These are phyloP conservation scores for Cosmorhoe ocellata DNA, from an alignment of 2,888 invertebrate genomes.

Conservation along the genomic window DNA sequence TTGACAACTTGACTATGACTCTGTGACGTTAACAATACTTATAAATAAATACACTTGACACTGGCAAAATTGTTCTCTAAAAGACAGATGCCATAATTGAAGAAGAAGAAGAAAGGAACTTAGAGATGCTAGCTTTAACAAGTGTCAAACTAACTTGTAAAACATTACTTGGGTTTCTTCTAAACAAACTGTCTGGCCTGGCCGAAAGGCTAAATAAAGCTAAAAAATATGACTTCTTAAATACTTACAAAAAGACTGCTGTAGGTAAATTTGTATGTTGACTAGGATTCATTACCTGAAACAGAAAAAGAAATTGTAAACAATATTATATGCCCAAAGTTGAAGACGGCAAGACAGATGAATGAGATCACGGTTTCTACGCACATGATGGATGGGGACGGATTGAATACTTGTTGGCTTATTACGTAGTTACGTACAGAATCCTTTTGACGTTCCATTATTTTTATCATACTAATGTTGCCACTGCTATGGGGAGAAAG, in stretches of 20 bases:
- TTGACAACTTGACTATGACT: too few relatives aligned
- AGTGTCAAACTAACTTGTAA: too few relatives aligned
- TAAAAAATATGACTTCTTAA: neutral
- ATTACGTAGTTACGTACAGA: slow-evolving; percentile 68
- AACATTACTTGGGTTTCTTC: too few relatives aligned
- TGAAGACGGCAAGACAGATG: slow-evolving; percentile 50
- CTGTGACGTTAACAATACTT: too few relatives aligned
- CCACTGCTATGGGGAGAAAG: slow-evolving; percentile 27
- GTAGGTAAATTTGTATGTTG: slow-evolving; percentile 2
- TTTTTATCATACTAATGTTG: slow-evolving; percentile 72
- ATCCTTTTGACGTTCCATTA: slow-evolving; percentile 73
- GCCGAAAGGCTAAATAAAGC: too few relatives aligned
- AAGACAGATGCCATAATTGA: too few relatives aligned
- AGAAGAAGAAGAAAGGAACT: too few relatives aligned
- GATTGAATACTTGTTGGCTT: slow-evolving; percentile 71
- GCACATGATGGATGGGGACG: slow-evolving; percentile 65
- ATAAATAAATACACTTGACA: too few relatives aligned
- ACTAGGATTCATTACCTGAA: slow-evolving; percentile 29
- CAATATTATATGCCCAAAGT: slow-evolving; percentile 17
- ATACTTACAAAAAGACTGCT: neutral
- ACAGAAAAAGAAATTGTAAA: slow-evolving; percentile 17
- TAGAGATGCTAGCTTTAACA: too few relatives aligned
- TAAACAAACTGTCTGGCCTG: too few relatives aligned
- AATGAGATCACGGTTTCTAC: slow-evolving; percentile 50
- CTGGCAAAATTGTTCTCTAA: too few relatives aligned